Conservation (phyloP, 2,888 invertebrate species). For the Nemurella pictetii region DNA sequence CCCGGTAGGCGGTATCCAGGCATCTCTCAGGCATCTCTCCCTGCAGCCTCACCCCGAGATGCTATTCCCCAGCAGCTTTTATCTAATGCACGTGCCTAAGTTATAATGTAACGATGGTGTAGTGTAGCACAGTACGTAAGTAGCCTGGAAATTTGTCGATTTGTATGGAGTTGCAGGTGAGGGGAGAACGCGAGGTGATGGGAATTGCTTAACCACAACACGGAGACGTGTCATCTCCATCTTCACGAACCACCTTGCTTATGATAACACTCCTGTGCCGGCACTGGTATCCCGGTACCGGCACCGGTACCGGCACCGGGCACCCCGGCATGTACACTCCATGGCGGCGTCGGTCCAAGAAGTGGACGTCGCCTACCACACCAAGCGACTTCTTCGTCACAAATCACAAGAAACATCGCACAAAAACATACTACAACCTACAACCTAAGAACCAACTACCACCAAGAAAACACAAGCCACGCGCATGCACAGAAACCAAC, state of each 20-base stretch:
- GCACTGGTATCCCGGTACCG: too few species aligned
- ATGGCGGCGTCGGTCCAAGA: not conserved
- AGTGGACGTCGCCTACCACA: not conserved
- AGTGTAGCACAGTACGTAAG: not conserved
- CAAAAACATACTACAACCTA: not conserved
- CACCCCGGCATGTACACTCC: not conserved
- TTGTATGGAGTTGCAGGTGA: slow-evolving; percentile 14
- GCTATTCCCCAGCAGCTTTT: not conserved
- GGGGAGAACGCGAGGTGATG: slow-evolving; percentile 10
- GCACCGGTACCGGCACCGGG: not conserved
- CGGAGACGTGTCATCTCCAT: not conserved
- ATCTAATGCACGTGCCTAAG: not conserved
- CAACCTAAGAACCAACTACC: slow-evolving; percentile 5
- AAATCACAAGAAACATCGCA: slow-evolving; percentile 9
- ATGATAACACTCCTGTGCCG: not conserved
- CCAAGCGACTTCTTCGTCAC: not conserved
- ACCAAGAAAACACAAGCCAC: slow-evolving; percentile 10
- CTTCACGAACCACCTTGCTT: not conserved
- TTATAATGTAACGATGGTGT: not conserved
- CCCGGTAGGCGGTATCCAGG: too few species aligned
- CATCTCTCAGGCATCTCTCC: too few species aligned
- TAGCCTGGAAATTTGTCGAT: slow-evolving; percentile 24
- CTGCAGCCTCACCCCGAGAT: not conserved
- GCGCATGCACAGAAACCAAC: slow-evolving; percentile 10
- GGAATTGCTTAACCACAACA: slow-evolving; percentile 7